A percentile compares a stretch with the other conserved stretches of the same genome.
phyloP scores from a whole-genome alignment of 2,113 vertebrate species.

The Sinocyclocheilus anshuiensis region DNA sequence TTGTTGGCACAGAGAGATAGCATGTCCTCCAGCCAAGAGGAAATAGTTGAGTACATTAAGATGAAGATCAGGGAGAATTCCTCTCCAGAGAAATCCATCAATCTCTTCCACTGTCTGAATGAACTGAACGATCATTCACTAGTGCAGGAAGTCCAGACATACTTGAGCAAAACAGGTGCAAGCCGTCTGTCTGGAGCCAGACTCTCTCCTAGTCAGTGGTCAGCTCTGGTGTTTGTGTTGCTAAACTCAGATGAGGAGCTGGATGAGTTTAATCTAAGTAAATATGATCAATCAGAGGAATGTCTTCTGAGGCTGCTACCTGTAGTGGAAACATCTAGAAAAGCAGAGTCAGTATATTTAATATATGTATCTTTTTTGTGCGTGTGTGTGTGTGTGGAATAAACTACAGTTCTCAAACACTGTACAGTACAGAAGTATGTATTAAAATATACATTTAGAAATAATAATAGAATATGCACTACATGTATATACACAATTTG shows the following conservation, averaged over 20 bases:
- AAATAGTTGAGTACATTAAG: conserved; percentile 24
- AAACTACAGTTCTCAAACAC: neutral
- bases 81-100: conserved; percentile 25
- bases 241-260: neutral
- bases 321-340: neutral
- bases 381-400: neutral
- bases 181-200: neutral
- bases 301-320: neutral
- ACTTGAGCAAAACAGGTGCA: neutral
- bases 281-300: neutral
- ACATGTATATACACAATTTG: neutral
- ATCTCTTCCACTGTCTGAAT: neutral
- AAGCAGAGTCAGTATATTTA: neutral
- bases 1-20: neutral
- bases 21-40: neutral
- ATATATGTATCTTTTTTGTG: no score
- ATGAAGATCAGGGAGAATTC: conserved; percentile 27
- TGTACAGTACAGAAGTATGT: neutral
- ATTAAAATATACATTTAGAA: neutral
- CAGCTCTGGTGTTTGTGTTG: conserved; percentile 17
- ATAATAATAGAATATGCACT: neutral
- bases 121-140: neutral
- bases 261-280: neutral
- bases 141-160: conserved; percentile 15
- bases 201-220: neutral